Evolutionary conservation across 2,797 vertebrate genomes (phyloP), one percentile per base, ranked within the genome.

Genomic region (Chiloscyllium punctatum): DNA sequence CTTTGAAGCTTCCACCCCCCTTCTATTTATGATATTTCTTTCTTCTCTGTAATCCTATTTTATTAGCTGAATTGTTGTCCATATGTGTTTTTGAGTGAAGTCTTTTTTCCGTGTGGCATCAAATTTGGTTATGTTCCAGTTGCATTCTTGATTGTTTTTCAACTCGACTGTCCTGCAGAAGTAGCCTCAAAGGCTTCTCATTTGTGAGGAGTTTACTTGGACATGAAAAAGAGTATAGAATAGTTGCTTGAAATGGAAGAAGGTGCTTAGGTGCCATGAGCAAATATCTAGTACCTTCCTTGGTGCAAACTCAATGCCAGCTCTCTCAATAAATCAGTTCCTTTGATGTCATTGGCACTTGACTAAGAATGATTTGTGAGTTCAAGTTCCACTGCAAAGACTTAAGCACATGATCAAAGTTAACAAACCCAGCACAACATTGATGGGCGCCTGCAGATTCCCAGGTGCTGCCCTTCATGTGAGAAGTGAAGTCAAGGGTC

Each of bases 11-110:
- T 72, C 66, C 68, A 71, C 48, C 37, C 7, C 13, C 51, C 42
- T 91, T 94, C 94, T 95, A n/a, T 71, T 95, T 72, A 25, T 74
- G 6, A 95, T 51, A 33, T 16, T 74, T 77, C 74, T 77, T 33
- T 27, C 37, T 30, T 53, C 74, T 53, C 48, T 57, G 90, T 68
- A 51, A 13, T 77, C 69, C 94, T 74, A 53, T 33, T 30, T 95
- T 62, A 91, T 8, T 33, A 68, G 37, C 68, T 94, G 8, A 33
- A n/a, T 30, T 72, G 48, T 95, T 77, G 48, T 77, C 94, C 42
- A 33, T 72, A 69, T 94, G 69, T 71, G 53, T 74, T 18, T 74
- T 74, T 74, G 25, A 2, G 91, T 5, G 1, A 90, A n/a, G 87
- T 90, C 87, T 62, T 71, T 71, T 77, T 72, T 69, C 74, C 21